Conservation (phyloP, 2,888 invertebrate genomes). For the Heterodera filipjevi region DNA sequence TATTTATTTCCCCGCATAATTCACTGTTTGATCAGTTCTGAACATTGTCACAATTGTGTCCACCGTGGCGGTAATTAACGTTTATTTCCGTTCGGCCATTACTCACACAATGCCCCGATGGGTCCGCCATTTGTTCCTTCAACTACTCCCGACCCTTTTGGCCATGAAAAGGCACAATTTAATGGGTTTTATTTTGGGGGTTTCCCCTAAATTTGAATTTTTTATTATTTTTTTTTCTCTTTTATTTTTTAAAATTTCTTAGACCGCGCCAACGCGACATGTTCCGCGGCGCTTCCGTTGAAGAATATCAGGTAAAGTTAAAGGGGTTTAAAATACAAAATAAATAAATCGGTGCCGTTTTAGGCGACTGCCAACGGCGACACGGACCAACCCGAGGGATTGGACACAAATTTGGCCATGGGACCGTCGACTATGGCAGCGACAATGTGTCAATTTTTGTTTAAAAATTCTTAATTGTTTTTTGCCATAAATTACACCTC, state of each 20-base stretch:
- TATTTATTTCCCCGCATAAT: neutral
- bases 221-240: too few relatives aligned
- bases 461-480: too few relatives aligned
- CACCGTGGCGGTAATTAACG: conserved; percentile 98
- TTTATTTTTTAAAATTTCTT: neutral
- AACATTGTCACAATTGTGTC: conserved; percentile 36
- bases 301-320: conserved; percentile 58
- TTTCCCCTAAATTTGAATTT: neutral
- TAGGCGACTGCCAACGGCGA: neutral
- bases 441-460: neutral
- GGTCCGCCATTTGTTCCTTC: conserved; percentile 88
- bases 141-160: conserved; percentile 75
- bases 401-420: conserved; percentile 4
- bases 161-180: conserved; percentile 76
- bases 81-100: conserved; percentile 95
- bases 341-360: neutral
- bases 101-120: conserved; percentile 92
- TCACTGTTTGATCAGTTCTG: conserved; percentile 22
- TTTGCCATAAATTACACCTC: too few relatives aligned
- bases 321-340: conserved; percentile 57
- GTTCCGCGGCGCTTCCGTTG: conserved; percentile 52
- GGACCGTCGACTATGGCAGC: neutral
- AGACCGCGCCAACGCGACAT: conserved; percentile 75
- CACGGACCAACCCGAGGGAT: neutral
- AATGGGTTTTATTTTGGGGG: neutral